Base-by-base conservation (phyloP, 1,140 invertebrate genomes). In the Gryon sp. region DNA sequence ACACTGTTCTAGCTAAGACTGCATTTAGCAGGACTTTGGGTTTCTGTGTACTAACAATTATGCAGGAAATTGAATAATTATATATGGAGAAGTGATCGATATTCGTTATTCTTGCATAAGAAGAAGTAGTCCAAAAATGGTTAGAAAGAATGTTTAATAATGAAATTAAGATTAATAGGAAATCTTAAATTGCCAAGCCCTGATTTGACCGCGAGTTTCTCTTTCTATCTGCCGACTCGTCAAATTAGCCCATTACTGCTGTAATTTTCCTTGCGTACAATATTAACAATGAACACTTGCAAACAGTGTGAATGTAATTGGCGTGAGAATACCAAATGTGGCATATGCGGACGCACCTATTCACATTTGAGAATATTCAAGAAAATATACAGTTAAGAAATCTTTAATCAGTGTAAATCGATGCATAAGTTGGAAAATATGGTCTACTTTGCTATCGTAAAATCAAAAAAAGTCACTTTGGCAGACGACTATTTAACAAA, bases 261-360 rank as follows among this genome's bases (percentile, higher is more conserved):
- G 8, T 34, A 22, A 69, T 57, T 69, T 59, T 57, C 2, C 12
- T n/a, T 18, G 18, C 30, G 14, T 9, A 0, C 26, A 9, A 26
- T 24, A 28, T 5, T n/a, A 28, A 15, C 18, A 45, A 32, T 22
- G 6, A 34, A 55, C 24, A 9, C 22, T 34, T n/a, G 12, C 30
- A 8, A 46, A 30, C 16, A 8, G 38, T 46, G 55, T 26, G 55
- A 52, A 28, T 52, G 52, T 70, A 70, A 70, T 70, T 70, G 66
- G 66, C 66, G 46, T 60, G 66, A 60, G 66, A 70, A 70, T 2
- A 46, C 66, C 66, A 15, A 52, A 52, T 60, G 41, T 32, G 32
- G 14, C 28, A 5, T 14, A 38, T 12, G 30, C 50, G 50, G 45
- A 63, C 48, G 46, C 60, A 19, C 28, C 60, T 53, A 53, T 40